Conservation (phyloP, 2,113 vertebrate species). For the Fukomys damarensis region DNA sequence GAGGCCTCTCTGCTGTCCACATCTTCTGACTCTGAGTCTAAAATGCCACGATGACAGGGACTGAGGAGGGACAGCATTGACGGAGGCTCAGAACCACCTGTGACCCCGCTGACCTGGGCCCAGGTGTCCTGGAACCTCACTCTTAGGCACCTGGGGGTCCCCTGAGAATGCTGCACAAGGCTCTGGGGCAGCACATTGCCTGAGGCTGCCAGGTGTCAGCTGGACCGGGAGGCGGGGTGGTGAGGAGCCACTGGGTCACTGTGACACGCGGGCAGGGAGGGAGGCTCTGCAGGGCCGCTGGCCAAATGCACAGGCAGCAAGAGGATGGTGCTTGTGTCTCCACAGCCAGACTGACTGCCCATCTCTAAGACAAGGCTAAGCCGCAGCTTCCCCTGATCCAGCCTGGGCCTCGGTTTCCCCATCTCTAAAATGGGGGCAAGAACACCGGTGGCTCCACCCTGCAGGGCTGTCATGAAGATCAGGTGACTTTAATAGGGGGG, state of each 20-base stretch:
- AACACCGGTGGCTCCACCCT: too few relatives aligned
- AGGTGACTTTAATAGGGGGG: not conserved
- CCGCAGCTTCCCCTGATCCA: not conserved
- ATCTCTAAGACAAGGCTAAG: not conserved
- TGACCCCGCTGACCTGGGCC: not conserved
- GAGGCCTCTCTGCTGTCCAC: accelerated
- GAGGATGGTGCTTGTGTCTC: accelerated
- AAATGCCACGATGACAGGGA: not conserved
- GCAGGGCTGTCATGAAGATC: not conserved
- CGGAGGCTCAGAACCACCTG: not conserved
- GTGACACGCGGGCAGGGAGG: accelerated
- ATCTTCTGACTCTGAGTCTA: not conserved
- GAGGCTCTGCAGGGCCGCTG: not conserved
- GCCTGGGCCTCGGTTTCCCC: not conserved
- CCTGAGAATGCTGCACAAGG: not conserved
- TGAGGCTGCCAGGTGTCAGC: not conserved
- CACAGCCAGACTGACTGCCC: not conserved
- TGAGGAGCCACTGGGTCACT: not conserved
- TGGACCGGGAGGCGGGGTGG: not conserved
- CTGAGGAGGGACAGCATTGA: not conserved
- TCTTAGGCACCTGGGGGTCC: not conserved
- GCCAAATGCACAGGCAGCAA: accelerated
- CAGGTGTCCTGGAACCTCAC: not conserved
- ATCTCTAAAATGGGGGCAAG: not conserved
- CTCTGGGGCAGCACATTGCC: not conserved